phyloP scores from a whole-genome alignment of 2,888 invertebrate species.

The Lochmaea crataegi region DNA sequence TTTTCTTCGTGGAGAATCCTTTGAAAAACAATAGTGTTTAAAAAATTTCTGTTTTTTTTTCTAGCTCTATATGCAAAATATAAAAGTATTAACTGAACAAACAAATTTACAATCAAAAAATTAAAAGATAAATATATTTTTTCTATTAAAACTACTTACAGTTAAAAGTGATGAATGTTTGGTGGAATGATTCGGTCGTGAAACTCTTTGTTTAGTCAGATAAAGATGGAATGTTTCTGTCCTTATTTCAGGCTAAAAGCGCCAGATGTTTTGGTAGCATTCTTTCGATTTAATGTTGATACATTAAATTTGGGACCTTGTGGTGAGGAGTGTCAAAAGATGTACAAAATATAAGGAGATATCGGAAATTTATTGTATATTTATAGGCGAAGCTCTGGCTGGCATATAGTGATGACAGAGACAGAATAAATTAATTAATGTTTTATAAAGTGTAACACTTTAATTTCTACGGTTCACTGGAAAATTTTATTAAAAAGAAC shows the following conservation, averaged over 20 bases:
- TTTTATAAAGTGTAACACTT: too few species aligned
- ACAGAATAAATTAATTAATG: not conserved
- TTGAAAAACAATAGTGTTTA: too few species aligned
- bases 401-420: not conserved
- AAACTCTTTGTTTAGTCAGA: not conserved
- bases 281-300: not conserved
- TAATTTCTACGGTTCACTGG: too few species aligned
- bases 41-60: too few species aligned
- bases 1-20: too few species aligned
- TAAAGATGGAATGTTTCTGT: not conserved
- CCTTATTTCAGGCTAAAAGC: slow-evolving; percentile 13
- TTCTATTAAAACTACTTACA: not conserved
- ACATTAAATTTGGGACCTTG: slow-evolving; percentile 10
- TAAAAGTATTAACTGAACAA: too few species aligned
- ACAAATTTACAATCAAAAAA: too few species aligned
- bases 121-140: not conserved
- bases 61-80: too few species aligned
- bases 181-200: slow-evolving; percentile 10
- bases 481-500: too few species aligned
- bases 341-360: slow-evolving; percentile 7
- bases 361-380: slow-evolving; percentile 8
- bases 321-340: slow-evolving; percentile 14
- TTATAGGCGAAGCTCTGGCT: not conserved
- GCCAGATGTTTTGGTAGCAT: slow-evolving; percentile 17
- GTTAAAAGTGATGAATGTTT: not conserved